Evolutionary conservation across 2,797 vertebrate species (phyloP).

Genomic region (Cirrhinus molitorella): DNA sequence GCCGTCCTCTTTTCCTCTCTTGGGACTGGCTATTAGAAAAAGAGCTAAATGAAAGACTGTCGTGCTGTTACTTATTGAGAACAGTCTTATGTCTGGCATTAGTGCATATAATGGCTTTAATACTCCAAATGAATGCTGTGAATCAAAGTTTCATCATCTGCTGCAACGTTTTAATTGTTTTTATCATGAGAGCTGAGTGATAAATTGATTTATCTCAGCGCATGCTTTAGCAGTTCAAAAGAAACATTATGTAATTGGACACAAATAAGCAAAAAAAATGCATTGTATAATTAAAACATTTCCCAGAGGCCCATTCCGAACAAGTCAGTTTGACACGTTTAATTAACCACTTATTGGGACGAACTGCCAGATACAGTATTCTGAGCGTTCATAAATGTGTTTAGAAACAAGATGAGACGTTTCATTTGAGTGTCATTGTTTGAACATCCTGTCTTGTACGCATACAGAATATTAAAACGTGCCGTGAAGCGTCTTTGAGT

Average conservation of each 20-base stretch:
- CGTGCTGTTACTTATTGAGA: constrained; percentile 13
- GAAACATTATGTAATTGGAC: constrained; percentile 38
- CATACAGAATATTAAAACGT: background rate
- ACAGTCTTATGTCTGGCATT: background rate
- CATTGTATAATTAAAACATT: constrained; percentile 33
- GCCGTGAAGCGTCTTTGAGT: background rate
- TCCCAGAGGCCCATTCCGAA: constrained; percentile 10
- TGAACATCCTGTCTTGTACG: background rate
- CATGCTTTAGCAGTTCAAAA: constrained; percentile 36
- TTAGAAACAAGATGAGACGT: constrained; percentile 5
- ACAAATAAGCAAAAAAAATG: constrained; percentile 6
- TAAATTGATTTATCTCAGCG: constrained; percentile 37
- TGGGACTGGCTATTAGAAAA: constrained; percentile 18
- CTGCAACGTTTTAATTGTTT: constrained; percentile 52
- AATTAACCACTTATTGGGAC: constrained; percentile 1
- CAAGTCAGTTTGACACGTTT: constrained; percentile 26
- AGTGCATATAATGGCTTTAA: constrained; percentile 6
- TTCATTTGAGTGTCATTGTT: background rate
- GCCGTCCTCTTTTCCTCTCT: constrained; percentile 6
- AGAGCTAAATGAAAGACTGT: constrained; percentile 32
- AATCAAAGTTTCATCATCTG: constrained; percentile 34
- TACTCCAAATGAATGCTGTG: constrained; percentile 27
- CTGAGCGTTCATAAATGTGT: background rate
- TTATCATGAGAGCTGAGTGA: constrained; percentile 18
- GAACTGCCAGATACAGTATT: background rate